A percentile compares a stretch with the other conserved stretches of the same genome.
Conservation (phyloP, 2,113 vertebrate genomes). For the Clinocottus analis region DNA sequence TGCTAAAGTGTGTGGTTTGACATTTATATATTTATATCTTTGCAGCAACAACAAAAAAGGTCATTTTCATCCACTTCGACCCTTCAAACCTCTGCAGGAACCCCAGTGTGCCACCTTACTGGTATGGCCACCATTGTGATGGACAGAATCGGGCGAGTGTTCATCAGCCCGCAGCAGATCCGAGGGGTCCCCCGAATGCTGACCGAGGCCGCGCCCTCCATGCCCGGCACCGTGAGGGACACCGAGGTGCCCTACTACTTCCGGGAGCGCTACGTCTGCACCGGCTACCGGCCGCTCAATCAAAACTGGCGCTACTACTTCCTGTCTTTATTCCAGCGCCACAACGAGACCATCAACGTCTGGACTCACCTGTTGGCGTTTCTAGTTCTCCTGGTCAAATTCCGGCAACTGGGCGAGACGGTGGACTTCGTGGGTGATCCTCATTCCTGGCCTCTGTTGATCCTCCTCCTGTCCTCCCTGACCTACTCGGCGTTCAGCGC, state of each 20-base stretch:
- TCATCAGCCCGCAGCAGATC: constrained; percentile 81
- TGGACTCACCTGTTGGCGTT: constrained; percentile 91
- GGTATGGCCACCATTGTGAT: constrained; percentile 84
- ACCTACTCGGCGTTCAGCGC: constrained; percentile 87
- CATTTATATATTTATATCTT: too few relatives aligned
- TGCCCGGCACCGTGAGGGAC: constrained; percentile 83
- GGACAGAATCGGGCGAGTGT: constrained; percentile 84
- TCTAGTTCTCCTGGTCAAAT: constrained; percentile 81
- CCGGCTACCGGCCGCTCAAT: constrained; percentile 87
- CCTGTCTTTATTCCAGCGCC: constrained; percentile 88
- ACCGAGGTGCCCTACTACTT: constrained; percentile 87
- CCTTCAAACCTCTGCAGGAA: constrained; percentile 24
- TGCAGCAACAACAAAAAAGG: not conserved
- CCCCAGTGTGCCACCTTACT: not conserved
- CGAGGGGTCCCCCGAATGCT: constrained; percentile 77
- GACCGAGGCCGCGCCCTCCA: constrained; percentile 65
- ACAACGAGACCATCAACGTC: constrained; percentile 93
- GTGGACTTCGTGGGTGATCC: constrained; percentile 86
- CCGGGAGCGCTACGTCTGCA: constrained; percentile 86
- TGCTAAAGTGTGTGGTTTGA: not conserved
- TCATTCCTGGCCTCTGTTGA: constrained; percentile 87
- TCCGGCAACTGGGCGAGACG: constrained; percentile 72
- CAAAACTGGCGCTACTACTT: constrained; percentile 91
- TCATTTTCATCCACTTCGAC: not conserved
- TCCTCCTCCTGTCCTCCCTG: constrained; percentile 86